A percentile compares a stretch with the other conserved stretches of the same genome.
Conservation (phyloP, 1,140 invertebrate genomes). For the Riptortus pedestris region DNA sequence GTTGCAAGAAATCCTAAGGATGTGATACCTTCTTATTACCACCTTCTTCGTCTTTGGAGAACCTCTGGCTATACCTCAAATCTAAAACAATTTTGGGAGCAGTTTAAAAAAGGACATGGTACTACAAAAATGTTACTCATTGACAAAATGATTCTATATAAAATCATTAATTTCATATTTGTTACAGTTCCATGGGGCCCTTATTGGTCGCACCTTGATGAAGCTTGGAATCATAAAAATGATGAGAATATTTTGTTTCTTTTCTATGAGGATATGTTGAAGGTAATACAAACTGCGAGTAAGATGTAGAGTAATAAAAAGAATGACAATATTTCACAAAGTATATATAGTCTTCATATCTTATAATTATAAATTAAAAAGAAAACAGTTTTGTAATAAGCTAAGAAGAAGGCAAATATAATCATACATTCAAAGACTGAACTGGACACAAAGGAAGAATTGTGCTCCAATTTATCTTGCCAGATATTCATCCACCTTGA, state of each 20-base stretch:
- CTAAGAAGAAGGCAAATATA: no score
- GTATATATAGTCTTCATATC: no score
- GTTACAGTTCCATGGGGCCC: constrained; percentile 53
- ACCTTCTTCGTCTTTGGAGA: constrained; percentile 52
- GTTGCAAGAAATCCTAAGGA: constrained; percentile 72
- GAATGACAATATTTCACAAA: no score
- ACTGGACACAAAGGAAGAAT: no score
- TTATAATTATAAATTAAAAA: no score
- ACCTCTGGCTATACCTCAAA: constrained; percentile 51
- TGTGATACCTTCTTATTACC: constrained; percentile 62
- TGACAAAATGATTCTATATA: no score
- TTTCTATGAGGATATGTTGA: constrained; percentile 69
- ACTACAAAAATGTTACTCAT: no score
- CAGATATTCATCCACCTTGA: no score
- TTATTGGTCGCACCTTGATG: constrained; percentile 60
- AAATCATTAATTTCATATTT: no score
- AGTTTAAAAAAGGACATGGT: constrained; percentile 58
- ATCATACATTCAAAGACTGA: no score
- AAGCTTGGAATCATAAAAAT: constrained; percentile 53
- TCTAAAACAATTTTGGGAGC: constrained; percentile 56
- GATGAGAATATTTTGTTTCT: constrained; percentile 61
- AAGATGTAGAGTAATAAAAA: neutral
- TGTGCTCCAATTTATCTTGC: no score
- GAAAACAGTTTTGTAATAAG: neutral
- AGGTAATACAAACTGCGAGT: constrained; percentile 37